Percentiles rank a stretch among this genome's conserved stretches.
Evolutionary conservation across 2,797 vertebrate genomes (phyloP).

Genomic region (Euthynnus affinis): DNA sequence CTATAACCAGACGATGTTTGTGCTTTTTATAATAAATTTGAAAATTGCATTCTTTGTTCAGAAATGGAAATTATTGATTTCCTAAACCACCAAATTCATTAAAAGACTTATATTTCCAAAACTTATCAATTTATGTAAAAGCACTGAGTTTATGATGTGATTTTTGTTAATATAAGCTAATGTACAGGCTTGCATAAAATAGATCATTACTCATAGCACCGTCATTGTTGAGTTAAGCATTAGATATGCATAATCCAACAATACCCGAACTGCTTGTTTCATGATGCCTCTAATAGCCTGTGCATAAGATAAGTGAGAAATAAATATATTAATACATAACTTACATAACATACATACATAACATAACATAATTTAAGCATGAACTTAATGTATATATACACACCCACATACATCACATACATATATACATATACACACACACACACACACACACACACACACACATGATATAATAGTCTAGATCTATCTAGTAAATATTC

Average conservation of each 20-base stretch:
- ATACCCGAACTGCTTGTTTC: neutral
- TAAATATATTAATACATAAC: neutral
- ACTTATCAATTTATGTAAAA: conserved; percentile 11
- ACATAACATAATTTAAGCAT: too few relatives aligned
- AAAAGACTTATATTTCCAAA: neutral
- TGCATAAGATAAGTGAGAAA: too few relatives aligned
- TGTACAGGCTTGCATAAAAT: neutral
- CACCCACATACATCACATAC: too few relatives aligned
- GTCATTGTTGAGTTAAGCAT: neutral
- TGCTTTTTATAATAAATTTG: neutral
- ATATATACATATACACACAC: too few relatives aligned
- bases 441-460: too few relatives aligned
- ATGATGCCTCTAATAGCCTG: neutral
- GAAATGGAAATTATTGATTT: neutral
- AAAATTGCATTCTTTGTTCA: neutral
- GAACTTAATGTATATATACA: too few relatives aligned
- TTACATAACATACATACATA: too few relatives aligned
- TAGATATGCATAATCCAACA: neutral
- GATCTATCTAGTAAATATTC: neutral
- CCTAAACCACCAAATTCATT: neutral
- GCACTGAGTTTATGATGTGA: conserved; percentile 33
- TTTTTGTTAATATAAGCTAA: neutral
- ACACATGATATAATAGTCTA: too few relatives aligned
- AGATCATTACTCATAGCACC: neutral
- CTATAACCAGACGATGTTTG: neutral